phyloP scores from a whole-genome alignment of 2,888 invertebrate genomes.

The Mythimna albipuncta region DNA sequence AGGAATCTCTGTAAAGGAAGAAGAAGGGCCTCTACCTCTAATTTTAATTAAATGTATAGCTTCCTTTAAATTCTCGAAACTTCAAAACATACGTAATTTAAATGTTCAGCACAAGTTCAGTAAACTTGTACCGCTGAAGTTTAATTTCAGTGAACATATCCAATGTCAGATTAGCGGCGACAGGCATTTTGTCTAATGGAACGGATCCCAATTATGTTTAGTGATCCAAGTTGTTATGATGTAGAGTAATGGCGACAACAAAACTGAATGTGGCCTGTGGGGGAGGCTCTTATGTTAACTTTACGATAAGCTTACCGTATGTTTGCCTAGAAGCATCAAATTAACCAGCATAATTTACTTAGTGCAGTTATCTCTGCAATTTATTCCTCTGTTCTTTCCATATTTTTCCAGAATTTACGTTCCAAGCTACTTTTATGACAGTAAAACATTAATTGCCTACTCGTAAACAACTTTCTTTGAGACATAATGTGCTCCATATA shows the following conservation, averaged over 20 bases:
- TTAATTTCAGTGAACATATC: conserved; percentile 55
- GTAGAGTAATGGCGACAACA: conserved; percentile 48
- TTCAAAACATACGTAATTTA: background rate
- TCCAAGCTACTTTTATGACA: conserved; percentile 35
- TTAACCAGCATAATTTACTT: conserved; percentile 22
- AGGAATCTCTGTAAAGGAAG: too few relatives aligned
- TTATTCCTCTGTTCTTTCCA: conserved; percentile 10
- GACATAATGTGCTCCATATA: conserved; percentile 44
- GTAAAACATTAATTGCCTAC: conserved; percentile 53
- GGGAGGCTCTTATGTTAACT: conserved; percentile 27
- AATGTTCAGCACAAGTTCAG: background rate
- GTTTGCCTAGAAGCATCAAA: conserved; percentile 24
- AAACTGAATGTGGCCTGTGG: conserved; percentile 44
- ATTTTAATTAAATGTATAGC: background rate
- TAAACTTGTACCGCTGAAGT: conserved; percentile 8
- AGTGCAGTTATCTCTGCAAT: conserved; percentile 20
- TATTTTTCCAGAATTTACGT: conserved; percentile 11
- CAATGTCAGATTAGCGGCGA: conserved; percentile 62
- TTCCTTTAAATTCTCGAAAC: background rate
- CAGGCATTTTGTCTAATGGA: conserved; percentile 69
- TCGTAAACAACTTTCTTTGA: conserved; percentile 58
- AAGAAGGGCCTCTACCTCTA: too few relatives aligned
- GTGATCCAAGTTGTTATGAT: conserved; percentile 64
- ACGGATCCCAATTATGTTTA: conserved; percentile 68
- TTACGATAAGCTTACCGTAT: conserved; percentile 30